Base-by-base conservation (phyloP, 2,888 invertebrate species). In the Ennomos quercinarius region DNA sequence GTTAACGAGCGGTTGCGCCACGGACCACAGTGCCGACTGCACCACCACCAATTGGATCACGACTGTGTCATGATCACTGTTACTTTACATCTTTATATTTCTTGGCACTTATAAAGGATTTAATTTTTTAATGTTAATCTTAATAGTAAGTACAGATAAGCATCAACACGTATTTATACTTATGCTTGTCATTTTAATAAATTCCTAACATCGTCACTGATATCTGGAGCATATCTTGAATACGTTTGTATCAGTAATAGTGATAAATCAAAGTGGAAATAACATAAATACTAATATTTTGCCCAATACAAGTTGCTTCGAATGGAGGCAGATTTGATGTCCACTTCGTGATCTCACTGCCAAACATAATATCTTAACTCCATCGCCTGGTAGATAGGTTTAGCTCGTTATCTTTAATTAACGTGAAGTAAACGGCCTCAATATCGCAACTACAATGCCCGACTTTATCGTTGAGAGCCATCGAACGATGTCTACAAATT, bases 1-100 rank as follows among this genome's bases (percentile, higher is more conserved):
- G 89, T 88, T 89, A 89, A 88, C 89, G 89, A 89, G 84, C 77
- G 64, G 77, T 87, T 87, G 84, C 87, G 83, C 78, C 85, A 63
- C 70, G 59, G 65, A 48, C 42, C 57, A 27, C 50, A 50, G 43
- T 57, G 62, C 65, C 62, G 71, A 68, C 64, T 63, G 62, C 67
- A 54, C 71, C 71, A 55, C 58, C 66, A 67, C 64, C 74, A 76
- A 75, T 74, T 71, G 73, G 74, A 77, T 74, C 76, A 75, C 73
- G 73, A 78, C 70, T 71, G 64, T 73, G 72, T 71, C 73, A 75
- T 72, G 73, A 71, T 70, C 70, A 63, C 68, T 70, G 70, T 66
- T 67, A 64, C 66, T 68, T 64, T 66, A 68, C 64, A 66, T 51
- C 65, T 48, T 37, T 40, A 49, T 62, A 55, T 55, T 49, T 53